Conservation (phyloP, 2,888 invertebrate species). For the Chromoteleia sp. region DNA sequence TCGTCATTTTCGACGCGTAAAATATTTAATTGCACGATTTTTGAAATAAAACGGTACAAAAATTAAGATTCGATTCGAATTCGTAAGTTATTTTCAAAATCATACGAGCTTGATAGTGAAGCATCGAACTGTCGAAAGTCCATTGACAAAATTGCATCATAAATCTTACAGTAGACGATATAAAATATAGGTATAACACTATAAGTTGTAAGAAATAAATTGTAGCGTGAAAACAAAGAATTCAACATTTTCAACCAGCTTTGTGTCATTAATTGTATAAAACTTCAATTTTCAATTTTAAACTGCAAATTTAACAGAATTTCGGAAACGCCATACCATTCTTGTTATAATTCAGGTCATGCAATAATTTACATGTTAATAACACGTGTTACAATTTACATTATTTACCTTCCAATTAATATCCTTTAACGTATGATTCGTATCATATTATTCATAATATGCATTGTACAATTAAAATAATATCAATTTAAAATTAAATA, state of each 20-base stretch:
- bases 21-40: no score
- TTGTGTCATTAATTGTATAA: not conserved
- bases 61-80: conserved; percentile 2
- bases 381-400: conserved; percentile 25
- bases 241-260: no score
- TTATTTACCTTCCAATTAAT: conserved; percentile 37
- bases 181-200: not conserved
- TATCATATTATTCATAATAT: no score
- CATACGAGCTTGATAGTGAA: not conserved
- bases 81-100: not conserved
- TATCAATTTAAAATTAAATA: not conserved
- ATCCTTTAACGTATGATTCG: conserved; percentile 18
- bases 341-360: conserved; percentile 10
- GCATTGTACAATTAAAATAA: conserved; percentile 4
- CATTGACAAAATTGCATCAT: conserved; percentile 32
- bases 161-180: conserved; percentile 5
- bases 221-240: no score
- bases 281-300: not conserved
- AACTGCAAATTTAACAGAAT: not conserved
- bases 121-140: conserved; percentile 29
- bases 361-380: conserved; percentile 34
- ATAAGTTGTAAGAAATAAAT: not conserved
- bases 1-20: no score
- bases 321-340: not conserved
- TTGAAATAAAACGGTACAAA: no score